phyloP scores from a whole-genome alignment of 2,113 vertebrate genomes.

The Austrofundulus limnaeus region DNA sequence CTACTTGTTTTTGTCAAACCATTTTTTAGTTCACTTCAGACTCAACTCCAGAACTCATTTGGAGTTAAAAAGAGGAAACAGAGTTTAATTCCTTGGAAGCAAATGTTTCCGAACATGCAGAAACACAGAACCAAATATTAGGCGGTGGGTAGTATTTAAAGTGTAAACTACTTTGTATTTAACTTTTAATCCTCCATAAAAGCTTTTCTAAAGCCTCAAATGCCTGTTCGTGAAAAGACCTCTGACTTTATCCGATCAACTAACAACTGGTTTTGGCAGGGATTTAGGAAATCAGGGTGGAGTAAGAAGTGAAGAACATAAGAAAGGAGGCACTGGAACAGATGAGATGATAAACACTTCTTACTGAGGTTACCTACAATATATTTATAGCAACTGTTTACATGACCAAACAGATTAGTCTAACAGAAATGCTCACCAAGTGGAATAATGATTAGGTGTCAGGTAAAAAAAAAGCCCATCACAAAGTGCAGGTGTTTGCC shows the following conservation, averaged over 20 bases:
- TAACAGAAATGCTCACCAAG: constrained; percentile 98
- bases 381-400: constrained; percentile 93
- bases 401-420: constrained; percentile 85
- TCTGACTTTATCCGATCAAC: constrained; percentile 17
- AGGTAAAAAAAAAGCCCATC: constrained; percentile 96
- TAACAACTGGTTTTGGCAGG: neutral
- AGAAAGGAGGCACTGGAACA: neutral
- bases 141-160: neutral
- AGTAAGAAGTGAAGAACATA: neutral
- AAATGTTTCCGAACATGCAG: neutral
- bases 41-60: constrained; percentile 5
- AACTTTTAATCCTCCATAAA: constrained; percentile 21
- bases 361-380: constrained; percentile 46
- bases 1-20: neutral
- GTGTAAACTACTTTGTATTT: constrained; percentile 18
- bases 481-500: constrained; percentile 97
- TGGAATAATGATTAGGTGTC: constrained; percentile 99
- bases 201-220: constrained; percentile 24
- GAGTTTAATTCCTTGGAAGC: neutral
- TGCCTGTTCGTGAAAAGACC: constrained; percentile 20
- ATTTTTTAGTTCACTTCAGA: constrained; percentile 12
- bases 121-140: neutral
- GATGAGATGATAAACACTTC: constrained; percentile 15
- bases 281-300: neutral
- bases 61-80: neutral